A percentile compares a stretch with the other conserved stretches of the same genome.
phyloP scores from a whole-genome alignment of 2,888 invertebrate genomes.

The Hydrotaea diabolus region DNA sequence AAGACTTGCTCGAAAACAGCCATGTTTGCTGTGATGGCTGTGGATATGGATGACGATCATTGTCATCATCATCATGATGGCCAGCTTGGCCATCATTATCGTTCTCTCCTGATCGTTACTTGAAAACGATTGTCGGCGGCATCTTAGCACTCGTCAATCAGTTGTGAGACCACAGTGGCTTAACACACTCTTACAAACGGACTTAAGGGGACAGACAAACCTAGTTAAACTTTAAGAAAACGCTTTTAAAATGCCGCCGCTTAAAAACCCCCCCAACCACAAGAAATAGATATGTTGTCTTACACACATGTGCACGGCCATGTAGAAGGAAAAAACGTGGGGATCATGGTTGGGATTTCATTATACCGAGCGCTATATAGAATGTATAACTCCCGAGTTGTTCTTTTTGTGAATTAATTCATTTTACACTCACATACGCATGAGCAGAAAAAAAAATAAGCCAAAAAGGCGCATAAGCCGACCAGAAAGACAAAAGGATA shows the following conservation, averaged over 20 bases:
- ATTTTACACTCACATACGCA: constrained; percentile 16
- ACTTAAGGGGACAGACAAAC: constrained; percentile 22
- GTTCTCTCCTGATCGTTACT: constrained; percentile 44
- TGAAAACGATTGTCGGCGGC: constrained; percentile 62
- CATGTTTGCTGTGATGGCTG: constrained; percentile 53
- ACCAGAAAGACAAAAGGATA: constrained; percentile 25
- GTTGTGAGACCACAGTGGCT: constrained; percentile 66
- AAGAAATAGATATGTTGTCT: constrained; percentile 41
- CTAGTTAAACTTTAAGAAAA: constrained; percentile 52
- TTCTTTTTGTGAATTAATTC: constrained; percentile 32
- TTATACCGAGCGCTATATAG: neutral
- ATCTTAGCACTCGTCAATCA: constrained; percentile 67
- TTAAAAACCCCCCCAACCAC: constrained; percentile 4
- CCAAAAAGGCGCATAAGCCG: neutral
- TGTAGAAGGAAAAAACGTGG: neutral
- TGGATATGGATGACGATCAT: constrained; percentile 39
- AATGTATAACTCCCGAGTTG: too few relatives aligned
- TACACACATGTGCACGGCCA: constrained; percentile 32
- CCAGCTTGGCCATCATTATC: neutral
- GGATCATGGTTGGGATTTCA: constrained; percentile 19
- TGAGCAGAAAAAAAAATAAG: neutral
- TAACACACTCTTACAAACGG: constrained; percentile 28
- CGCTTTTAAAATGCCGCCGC: constrained; percentile 53
- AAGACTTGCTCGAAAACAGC: constrained; percentile 22
- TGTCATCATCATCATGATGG: neutral